A percentile compares a stretch with the other conserved stretches of the same genome.
These are phyloP conservation scores for Elephas maximus DNA, from an alignment of 2,113 vertebrate genomes.

Conservation along the genomic window DNA sequence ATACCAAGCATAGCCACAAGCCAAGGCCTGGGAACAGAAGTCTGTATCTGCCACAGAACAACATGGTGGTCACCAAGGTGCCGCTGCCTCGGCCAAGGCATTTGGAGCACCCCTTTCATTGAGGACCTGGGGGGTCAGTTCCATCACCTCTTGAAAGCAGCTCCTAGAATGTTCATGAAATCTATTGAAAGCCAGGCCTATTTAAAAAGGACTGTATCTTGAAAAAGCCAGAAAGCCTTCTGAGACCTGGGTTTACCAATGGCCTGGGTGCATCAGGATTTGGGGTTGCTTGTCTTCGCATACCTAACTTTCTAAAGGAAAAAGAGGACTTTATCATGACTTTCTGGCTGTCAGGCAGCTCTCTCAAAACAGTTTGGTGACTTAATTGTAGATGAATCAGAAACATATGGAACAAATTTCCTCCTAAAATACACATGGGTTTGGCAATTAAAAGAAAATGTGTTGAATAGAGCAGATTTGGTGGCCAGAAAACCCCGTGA, in stretches of 20 bases:
- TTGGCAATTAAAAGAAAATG: constrained; percentile 62
- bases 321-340: neutral
- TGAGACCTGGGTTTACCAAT: neutral
- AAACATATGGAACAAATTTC: constrained; percentile 60
- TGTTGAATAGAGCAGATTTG: constrained; percentile 24
- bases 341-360: neutral
- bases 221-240: neutral
- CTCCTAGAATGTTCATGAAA: neutral
- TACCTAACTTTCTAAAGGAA: neutral
- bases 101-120: neutral
- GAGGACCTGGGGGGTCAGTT: neutral
- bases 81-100: neutral
- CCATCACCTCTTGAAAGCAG: neutral
- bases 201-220: neutral
- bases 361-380: constrained; percentile 44
- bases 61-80: neutral
- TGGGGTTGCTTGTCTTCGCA: neutral
- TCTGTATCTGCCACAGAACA: neutral
- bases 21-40: neutral
- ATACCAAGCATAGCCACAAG: neutral
- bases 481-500: neutral
- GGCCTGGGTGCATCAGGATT: neutral
- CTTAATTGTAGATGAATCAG: constrained; percentile 52
- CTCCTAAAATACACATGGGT: constrained; percentile 41
- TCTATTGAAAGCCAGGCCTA: neutral